Evolutionary conservation across 2,113 vertebrate genomes (phyloP).

Genomic region (Globicephala melas): DNA sequence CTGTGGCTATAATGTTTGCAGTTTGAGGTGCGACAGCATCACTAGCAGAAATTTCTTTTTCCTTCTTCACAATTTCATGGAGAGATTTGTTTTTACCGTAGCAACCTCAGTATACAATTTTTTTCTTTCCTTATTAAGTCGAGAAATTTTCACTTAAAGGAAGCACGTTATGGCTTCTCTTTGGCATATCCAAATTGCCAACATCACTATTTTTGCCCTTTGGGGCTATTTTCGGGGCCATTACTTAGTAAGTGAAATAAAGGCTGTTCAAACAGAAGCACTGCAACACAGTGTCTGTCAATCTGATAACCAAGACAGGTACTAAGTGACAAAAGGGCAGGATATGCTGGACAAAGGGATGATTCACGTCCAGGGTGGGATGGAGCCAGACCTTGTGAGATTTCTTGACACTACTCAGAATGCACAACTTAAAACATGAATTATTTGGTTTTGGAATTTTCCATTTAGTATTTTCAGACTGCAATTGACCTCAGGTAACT

Average conservation of each 20-base stretch:
- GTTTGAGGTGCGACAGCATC: not conserved
- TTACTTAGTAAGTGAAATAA: not conserved
- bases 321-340: too few relatives aligned
- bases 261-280: not conserved
- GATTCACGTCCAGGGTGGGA: not conserved
- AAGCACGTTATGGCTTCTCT: not conserved
- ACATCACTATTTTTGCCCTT: not conserved
- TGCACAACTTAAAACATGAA: not conserved
- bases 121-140: not conserved
- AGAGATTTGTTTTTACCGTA: too few relatives aligned
- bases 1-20: not conserved
- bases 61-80: not conserved
- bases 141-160: not conserved
- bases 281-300: not conserved
- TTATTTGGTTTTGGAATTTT: not conserved
- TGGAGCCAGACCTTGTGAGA: not conserved
- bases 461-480: not conserved
- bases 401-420: not conserved
- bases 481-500: not conserved
- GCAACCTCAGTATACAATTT: too few relatives aligned
- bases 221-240: not conserved
- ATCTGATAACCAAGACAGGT: not conserved
- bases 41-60: not conserved
- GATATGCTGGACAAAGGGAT: not conserved
- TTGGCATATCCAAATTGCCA: not conserved